Evolutionary conservation across 2,888 invertebrate genomes (phyloP).

Genomic region (Acanthacorydalis orientalis): DNA sequence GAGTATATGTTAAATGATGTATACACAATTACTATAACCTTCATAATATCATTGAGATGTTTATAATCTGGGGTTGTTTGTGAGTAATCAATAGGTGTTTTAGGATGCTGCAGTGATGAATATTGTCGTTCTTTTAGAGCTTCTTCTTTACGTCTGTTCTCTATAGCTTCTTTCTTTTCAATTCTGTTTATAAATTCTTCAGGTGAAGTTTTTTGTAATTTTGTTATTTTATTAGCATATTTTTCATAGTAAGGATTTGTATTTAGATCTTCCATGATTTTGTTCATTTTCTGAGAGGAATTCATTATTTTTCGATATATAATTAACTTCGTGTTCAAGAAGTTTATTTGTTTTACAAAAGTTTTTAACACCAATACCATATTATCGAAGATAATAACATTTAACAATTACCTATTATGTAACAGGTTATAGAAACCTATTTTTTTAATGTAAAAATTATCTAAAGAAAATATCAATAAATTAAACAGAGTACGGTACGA

Average conservation of each 20-base stretch:
- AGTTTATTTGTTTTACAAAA: too few relatives aligned
- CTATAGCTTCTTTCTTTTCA: slow-evolving; percentile 31
- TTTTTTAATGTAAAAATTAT: too few relatives aligned
- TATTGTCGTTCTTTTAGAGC: slow-evolving; percentile 30
- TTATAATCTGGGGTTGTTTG: slow-evolving; percentile 28
- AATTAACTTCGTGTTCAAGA: too few relatives aligned
- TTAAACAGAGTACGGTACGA: too few relatives aligned
- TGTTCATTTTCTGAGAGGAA: slow-evolving; percentile 26
- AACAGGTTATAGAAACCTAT: too few relatives aligned
- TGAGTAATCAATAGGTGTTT: slow-evolving; percentile 24
- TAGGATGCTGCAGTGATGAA: slow-evolving; percentile 48
- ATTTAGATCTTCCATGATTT: slow-evolving; percentile 36
- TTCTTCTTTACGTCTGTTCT: slow-evolving; percentile 16
- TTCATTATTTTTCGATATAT: slow-evolving; percentile 20
- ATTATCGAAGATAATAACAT: too few relatives aligned
- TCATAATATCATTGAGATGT: slow-evolving; percentile 53
- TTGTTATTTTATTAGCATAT: slow-evolving; percentile 60
- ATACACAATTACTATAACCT: slow-evolving; percentile 18
- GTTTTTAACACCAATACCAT: too few relatives aligned
- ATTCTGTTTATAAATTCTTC: slow-evolving; percentile 52
- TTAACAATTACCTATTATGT: too few relatives aligned
- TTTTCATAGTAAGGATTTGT: slow-evolving; percentile 68
- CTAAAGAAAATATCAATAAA: too few relatives aligned
- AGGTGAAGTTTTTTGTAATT: slow-evolving; percentile 55
- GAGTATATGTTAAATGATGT: background rate